Evolutionary conservation across 2,113 vertebrate genomes (phyloP).

Genomic region (Coryphaenoides rupestris): DNA sequence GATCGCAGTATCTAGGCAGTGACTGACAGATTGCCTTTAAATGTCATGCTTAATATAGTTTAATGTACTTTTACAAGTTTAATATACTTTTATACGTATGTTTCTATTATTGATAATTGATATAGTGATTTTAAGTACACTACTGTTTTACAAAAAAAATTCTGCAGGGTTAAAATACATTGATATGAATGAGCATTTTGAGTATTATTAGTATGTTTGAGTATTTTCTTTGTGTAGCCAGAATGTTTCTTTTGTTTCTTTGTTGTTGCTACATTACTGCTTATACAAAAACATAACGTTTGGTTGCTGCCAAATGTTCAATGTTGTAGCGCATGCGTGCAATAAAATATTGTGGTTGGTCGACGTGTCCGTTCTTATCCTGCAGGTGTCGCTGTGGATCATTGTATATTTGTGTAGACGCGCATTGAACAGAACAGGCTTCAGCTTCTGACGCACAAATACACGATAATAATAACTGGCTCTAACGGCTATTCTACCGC

Average conservation of each 20-base stretch:
- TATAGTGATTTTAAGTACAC: constrained; percentile 19
- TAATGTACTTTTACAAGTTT: constrained; percentile 23
- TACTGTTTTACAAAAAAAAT: constrained; percentile 25
- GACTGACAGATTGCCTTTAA: constrained; percentile 37
- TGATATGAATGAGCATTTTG: constrained; percentile 3
- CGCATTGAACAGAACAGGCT: too few species aligned
- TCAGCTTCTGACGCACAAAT: too few species aligned
- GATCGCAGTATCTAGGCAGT: constrained; percentile 31
- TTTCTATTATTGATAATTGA: constrained; percentile 25
- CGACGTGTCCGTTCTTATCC: constrained; percentile 8
- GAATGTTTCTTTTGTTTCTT: constrained; percentile 28
- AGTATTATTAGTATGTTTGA: constrained; percentile 5
- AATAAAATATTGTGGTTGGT: constrained; percentile 32
- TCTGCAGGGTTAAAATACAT: constrained; percentile 6
- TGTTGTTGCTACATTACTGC: constrained; percentile 16
- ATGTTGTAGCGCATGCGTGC: constrained; percentile 50
- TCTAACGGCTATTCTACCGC: too few species aligned
- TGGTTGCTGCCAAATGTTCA: constrained; percentile 27
- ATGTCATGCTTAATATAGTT: constrained; percentile 19
- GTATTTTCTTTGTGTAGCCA: constrained; percentile 13
- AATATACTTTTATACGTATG: constrained; percentile 38
- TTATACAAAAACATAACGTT: neutral
- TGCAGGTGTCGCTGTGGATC: constrained; percentile 41
- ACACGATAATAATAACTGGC: too few species aligned
- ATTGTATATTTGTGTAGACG: neutral